Conservation (phyloP, 2,113 vertebrate genomes). For the Oreochromis aureus region DNA sequence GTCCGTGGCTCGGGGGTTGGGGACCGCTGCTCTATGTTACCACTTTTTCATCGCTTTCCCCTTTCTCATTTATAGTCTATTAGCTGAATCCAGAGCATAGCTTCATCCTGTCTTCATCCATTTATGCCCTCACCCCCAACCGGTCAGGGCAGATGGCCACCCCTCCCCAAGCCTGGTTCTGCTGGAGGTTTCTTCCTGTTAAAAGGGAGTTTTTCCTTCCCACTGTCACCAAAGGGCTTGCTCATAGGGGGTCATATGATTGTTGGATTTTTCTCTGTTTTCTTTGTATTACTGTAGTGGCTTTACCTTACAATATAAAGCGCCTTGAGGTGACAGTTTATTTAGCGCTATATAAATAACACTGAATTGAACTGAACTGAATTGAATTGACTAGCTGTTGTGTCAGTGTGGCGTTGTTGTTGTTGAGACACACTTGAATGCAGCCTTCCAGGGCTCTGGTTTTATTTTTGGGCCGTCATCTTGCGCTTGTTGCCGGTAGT, state of each 20-base stretch:
- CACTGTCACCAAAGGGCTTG: not conserved
- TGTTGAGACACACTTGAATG: not conserved
- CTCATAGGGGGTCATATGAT: not conserved
- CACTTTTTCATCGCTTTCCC: not conserved
- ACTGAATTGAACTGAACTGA: not conserved
- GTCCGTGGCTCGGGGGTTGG: not conserved
- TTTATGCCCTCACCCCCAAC: not conserved
- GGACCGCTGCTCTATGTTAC: not conserved
- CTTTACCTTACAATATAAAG: not conserved
- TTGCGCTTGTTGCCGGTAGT: not conserved
- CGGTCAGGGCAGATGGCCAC: not conserved
- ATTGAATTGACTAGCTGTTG: not conserved
- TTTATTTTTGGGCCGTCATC: conserved; percentile 18
- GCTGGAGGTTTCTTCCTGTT: not conserved
- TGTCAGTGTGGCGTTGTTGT: not conserved
- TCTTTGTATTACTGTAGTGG: not conserved
- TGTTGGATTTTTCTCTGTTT: accelerated
- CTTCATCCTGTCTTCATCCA: not conserved
- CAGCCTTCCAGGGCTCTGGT: not conserved
- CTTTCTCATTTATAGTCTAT: not conserved
- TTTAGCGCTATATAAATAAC: not conserved
- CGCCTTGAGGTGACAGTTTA: not conserved
- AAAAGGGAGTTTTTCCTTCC: not conserved
- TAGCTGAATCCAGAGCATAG: not conserved
- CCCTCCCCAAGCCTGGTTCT: not conserved